phyloP scores from a whole-genome alignment of 2,888 invertebrate genomes.

The Mesoligia furuncula region DNA sequence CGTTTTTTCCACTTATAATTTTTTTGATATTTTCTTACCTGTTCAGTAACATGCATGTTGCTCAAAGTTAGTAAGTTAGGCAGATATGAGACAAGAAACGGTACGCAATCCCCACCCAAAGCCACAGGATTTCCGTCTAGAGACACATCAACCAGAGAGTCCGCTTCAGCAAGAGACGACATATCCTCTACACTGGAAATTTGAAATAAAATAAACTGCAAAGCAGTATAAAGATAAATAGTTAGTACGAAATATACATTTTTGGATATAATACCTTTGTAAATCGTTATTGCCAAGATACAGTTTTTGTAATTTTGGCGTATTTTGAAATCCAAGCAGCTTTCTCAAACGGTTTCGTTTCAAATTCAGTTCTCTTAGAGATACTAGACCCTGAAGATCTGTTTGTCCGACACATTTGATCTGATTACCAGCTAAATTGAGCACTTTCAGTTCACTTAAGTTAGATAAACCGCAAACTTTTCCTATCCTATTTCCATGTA shows the following conservation, averaged over 20 bases:
- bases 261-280: constrained; percentile 82
- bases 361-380: constrained; percentile 96
- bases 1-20: neutral
- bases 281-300: constrained; percentile 95
- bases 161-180: constrained; percentile 94
- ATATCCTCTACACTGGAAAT: constrained; percentile 95
- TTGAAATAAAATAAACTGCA: neutral
- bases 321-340: constrained; percentile 94
- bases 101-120: constrained; percentile 94
- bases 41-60: constrained; percentile 94
- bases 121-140: constrained; percentile 96
- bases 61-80: constrained; percentile 94
- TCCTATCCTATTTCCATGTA: constrained; percentile 97
- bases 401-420: constrained; percentile 94
- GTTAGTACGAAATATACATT: neutral
- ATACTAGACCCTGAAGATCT: constrained; percentile 94
- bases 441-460: constrained; percentile 95
- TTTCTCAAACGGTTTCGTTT: constrained; percentile 96
- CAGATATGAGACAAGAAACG: constrained; percentile 95
- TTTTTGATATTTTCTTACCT: constrained; percentile 79
- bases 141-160: constrained; percentile 94
- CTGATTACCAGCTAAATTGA: constrained; percentile 98
- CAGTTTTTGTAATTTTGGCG: constrained; percentile 94
- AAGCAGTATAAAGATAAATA: neutral
- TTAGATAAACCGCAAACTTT: constrained; percentile 93